Percentiles rank a stretch among this genome's conserved stretches.
phyloP scores from a whole-genome alignment of 2,797 vertebrate species.

The Benthosema pterotum region DNA sequence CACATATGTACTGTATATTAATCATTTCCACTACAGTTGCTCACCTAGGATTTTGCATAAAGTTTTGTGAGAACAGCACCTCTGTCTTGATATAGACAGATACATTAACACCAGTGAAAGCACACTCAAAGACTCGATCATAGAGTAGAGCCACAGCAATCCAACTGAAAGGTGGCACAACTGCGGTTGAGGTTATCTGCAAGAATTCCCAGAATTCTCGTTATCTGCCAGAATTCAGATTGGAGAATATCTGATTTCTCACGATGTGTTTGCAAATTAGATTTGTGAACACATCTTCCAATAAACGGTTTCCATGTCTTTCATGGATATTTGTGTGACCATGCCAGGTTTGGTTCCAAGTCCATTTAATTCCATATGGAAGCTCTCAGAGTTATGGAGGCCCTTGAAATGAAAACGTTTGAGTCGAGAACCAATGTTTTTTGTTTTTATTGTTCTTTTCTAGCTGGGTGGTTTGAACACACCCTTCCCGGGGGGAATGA shows the following conservation, averaged over 20 bases:
- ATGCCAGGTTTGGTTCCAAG: too few species aligned
- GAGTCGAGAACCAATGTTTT: too few species aligned
- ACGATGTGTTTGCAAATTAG: too few species aligned
- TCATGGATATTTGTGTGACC: too few species aligned
- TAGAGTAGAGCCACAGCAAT: constrained; percentile 79
- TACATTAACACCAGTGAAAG: constrained; percentile 64
- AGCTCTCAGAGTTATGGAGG: too few species aligned
- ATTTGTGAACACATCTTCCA: constrained; percentile 52
- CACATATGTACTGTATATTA: neutral
- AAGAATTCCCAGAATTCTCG: too few species aligned
- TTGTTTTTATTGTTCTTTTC: constrained; percentile 7
- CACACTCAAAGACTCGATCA: constrained; percentile 76
- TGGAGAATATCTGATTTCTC: too few species aligned
- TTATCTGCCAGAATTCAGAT: too few species aligned
- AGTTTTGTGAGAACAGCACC: constrained; percentile 40
- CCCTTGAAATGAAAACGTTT: too few species aligned
- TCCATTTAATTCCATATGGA: too few species aligned
- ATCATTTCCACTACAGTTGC: neutral
- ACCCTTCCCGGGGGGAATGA: constrained; percentile 95
- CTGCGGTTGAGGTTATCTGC: constrained; percentile 34
- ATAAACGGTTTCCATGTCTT: constrained; percentile 75
- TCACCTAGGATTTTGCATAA: constrained; percentile 77
- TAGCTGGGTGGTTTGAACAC: constrained; percentile 92
- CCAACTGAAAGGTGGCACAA: constrained; percentile 82
- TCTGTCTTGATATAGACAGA: accelerated